phyloP scores from a whole-genome alignment of 2,888 invertebrate genomes.

The Cheilosia urbana region DNA sequence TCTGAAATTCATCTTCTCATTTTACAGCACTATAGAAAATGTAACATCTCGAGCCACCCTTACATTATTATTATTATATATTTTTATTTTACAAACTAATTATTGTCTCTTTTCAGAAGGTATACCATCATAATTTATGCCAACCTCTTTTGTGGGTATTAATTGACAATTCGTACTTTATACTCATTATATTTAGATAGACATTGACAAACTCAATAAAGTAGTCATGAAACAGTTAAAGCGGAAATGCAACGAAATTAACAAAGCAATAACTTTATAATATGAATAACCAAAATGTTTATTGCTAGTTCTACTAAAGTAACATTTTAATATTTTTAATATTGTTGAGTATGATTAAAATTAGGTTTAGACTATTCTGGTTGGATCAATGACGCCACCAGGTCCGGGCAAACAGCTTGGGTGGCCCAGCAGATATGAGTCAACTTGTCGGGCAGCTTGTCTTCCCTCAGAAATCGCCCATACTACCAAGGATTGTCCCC shows the following conservation, averaged over 20 bases:
- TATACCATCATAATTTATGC: slow-evolving; percentile 63
- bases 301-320: slow-evolving; percentile 69
- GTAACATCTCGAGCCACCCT: background rate
- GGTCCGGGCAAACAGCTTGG: slow-evolving; percentile 94
- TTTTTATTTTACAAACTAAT: slow-evolving; percentile 64
- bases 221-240: slow-evolving; percentile 23
- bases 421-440: slow-evolving; percentile 90
- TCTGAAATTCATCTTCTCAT: background rate
- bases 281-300: slow-evolving; percentile 64
- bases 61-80: slow-evolving; percentile 32
- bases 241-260: slow-evolving; percentile 56
- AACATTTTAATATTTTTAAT: slow-evolving; percentile 63
- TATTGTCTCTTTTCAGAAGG: slow-evolving; percentile 69
- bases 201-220: slow-evolving; percentile 26
- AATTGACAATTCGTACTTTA: slow-evolving; percentile 60
- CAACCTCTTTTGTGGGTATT: slow-evolving; percentile 47
- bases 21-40: background rate
- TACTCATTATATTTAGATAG: slow-evolving; percentile 5
- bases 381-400: slow-evolving; percentile 91
- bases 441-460: slow-evolving; percentile 98
- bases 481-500: slow-evolving; percentile 99
- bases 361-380: slow-evolving; percentile 77
- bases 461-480: slow-evolving; percentile 99
- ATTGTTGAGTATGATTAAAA: slow-evolving; percentile 56
- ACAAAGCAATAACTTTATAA: slow-evolving; percentile 50